A percentile compares a stretch with the other conserved stretches of the same genome.
These are phyloP conservation scores for Zoanthus sociatus DNA, from an alignment of 92 coral and sea anemone species.

Conservation along the genomic window DNA sequence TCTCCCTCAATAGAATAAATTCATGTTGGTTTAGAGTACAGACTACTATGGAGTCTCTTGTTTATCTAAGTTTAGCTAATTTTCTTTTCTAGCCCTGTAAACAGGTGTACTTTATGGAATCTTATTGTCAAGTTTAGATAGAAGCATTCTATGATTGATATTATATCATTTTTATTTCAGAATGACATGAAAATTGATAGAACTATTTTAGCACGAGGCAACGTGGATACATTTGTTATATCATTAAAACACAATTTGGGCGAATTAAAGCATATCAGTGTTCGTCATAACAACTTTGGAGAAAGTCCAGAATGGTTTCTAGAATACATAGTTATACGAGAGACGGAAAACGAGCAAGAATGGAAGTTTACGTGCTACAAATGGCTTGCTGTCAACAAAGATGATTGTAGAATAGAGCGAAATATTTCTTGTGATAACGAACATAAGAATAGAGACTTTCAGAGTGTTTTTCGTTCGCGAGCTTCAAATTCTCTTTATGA, in stretches of 20 bases:
- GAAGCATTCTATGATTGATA: too few species aligned
- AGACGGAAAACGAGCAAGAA: conserved; percentile 18
- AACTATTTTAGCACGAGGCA: conserved; percentile 46
- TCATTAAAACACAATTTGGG: conserved; percentile 36
- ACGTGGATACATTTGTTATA: conserved; percentile 30
- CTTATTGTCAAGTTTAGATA: too few species aligned
- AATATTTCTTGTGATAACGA: neutral
- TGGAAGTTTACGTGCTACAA: conserved; percentile 53
- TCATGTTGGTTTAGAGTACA: too few species aligned
- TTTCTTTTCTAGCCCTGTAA: too few species aligned
- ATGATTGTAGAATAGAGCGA: conserved; percentile 47
- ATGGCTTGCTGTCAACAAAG: conserved; percentile 66
- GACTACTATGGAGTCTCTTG: too few species aligned
- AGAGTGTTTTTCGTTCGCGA: conserved; percentile 18
- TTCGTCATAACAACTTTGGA: conserved; percentile 63
- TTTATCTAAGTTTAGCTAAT: too few species aligned
- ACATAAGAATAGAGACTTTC: too few species aligned
- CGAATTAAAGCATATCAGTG: conserved; percentile 14
- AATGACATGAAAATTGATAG: neutral
- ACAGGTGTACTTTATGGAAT: too few species aligned
- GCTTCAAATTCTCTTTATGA: conserved; percentile 57
- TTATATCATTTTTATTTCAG: conserved; percentile 3
- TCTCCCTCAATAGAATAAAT: too few species aligned
- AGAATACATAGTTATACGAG: conserved; percentile 25
- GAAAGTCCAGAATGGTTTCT: conserved; percentile 64